A percentile compares a stretch with the other conserved stretches of the same genome.
Evolutionary conservation across 2,113 vertebrate species (phyloP).

Genomic region (Ptyas mucosa): DNA sequence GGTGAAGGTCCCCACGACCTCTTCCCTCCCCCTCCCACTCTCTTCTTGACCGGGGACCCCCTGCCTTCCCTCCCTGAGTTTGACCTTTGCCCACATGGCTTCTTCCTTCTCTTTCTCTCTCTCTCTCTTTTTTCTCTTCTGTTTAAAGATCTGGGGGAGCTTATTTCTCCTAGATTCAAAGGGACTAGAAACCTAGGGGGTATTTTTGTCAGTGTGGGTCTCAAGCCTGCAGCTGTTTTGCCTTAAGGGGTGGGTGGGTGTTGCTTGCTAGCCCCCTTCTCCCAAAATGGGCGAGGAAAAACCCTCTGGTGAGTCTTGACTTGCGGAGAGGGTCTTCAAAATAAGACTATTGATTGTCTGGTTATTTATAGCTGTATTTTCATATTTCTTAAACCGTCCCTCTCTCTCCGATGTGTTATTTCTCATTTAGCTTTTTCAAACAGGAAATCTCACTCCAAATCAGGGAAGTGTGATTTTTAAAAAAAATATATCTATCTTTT

Average conservation of each 20-base stretch:
- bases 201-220: neutral
- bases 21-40: neutral
- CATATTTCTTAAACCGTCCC: neutral
- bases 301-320: too few relatives aligned
- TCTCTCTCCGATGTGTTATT: neutral
- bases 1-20: slow-evolving; percentile 30
- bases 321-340: neutral
- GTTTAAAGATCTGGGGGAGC: neutral
- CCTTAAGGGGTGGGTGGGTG: neutral
- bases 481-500: neutral
- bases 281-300: neutral
- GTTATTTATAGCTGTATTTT: too few relatives aligned
- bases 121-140: slow-evolving; percentile 11
- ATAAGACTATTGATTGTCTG: neutral
- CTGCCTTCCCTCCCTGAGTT: neutral
- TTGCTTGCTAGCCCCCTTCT: neutral
- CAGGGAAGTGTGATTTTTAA: neutral
- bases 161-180: neutral
- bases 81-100: slow-evolving; percentile 60
- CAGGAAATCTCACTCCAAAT: neutral
- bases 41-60: slow-evolving; percentile 19
- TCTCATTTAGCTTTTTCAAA: neutral
- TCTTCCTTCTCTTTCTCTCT: slow-evolving; percentile 13
- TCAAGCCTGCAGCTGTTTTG: neutral
- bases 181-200: neutral